phyloP scores from a whole-genome alignment of 2,113 vertebrate species.

The Malurus cyaneus region DNA sequence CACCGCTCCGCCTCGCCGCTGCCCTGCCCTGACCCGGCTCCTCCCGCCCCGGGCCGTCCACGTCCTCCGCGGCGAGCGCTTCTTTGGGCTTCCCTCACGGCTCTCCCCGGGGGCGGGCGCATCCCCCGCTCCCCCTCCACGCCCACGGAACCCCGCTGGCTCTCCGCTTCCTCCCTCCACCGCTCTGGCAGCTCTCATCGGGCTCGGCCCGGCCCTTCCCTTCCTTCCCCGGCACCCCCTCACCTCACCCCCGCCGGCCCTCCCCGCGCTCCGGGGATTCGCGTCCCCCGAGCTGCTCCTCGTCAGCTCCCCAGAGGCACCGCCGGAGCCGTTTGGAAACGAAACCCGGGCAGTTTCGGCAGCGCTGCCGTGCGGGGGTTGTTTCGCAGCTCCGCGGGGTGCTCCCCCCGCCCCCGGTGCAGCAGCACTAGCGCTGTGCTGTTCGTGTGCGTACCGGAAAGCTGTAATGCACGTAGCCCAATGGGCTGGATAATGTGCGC shows the following conservation, averaged over 20 bases:
- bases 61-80: slow-evolving; percentile 7
- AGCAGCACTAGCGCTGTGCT: not conserved
- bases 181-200: not conserved
- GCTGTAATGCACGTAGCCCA: slow-evolving; percentile 14
- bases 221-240: not conserved
- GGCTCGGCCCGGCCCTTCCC: not conserved
- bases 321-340: not conserved
- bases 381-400: not conserved
- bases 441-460: not conserved
- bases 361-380: not conserved
- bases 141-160: not conserved
- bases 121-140: not conserved
- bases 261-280: not conserved
- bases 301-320: not conserved
- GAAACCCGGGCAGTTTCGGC: not conserved
- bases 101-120: not conserved
- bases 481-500: not conserved
- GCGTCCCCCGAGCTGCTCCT: not conserved
- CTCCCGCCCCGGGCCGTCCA: slow-evolving; percentile 5
- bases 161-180: not conserved
- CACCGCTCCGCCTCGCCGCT: not conserved
- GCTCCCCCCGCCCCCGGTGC: not conserved
- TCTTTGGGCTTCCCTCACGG: not conserved
- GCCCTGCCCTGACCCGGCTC: not conserved
- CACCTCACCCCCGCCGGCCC: not conserved